Percentiles rank a stretch among this genome's conserved stretches.
Conservation (phyloP, 2,113 vertebrate species). For the Cairina moschata region DNA sequence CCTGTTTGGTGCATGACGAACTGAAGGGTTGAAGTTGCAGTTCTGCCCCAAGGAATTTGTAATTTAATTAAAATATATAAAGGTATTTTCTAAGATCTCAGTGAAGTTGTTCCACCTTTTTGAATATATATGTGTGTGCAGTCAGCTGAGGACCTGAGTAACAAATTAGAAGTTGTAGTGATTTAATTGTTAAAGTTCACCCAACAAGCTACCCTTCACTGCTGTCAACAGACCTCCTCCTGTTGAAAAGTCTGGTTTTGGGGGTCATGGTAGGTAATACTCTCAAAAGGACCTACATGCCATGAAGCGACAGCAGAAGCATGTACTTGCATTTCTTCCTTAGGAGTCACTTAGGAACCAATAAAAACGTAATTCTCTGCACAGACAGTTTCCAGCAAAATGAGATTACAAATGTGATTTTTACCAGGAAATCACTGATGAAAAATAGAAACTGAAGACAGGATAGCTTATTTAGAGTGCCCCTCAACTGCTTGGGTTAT, state of each 20-base stretch:
- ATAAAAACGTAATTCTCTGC: neutral
- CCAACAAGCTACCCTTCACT: neutral
- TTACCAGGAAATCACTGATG: neutral
- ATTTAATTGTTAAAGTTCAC: neutral
- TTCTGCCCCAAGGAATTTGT: constrained; percentile 44
- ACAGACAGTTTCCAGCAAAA: neutral
- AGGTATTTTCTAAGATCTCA: constrained; percentile 34
- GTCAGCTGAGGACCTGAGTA: neutral
- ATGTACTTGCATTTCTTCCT: neutral
- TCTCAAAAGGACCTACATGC: neutral
- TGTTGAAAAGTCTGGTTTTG: neutral
- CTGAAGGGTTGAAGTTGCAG: neutral
- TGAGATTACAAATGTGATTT: neutral
- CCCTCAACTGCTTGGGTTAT: neutral
- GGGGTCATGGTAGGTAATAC: neutral
- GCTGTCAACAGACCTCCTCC: neutral
- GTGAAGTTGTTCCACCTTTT: constrained; percentile 44
- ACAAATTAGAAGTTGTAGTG: neutral
- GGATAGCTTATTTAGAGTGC: neutral
- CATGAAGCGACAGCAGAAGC: neutral
- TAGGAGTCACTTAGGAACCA: neutral
- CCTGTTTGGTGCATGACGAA: constrained; percentile 11
- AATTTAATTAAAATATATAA: constrained; percentile 54
- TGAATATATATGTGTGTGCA: constrained; percentile 4
- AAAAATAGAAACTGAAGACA: neutral